These are phyloP conservation scores for Sus cebifrons DNA, from an alignment of 2,797 vertebrate species.

Conservation along the genomic window DNA sequence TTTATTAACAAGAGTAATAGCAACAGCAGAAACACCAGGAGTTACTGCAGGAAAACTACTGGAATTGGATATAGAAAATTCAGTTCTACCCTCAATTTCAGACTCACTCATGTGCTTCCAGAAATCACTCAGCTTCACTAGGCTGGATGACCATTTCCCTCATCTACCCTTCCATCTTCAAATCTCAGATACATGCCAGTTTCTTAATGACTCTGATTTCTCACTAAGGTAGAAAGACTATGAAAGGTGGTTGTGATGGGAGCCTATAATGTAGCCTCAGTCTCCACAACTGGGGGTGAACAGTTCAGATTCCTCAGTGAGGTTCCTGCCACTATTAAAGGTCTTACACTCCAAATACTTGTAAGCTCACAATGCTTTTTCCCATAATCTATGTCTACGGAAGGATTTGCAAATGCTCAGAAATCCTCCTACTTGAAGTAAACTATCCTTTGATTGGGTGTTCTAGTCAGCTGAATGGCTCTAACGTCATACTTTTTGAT, in stretches of 20 bases:
- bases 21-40: background rate
- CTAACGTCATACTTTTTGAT: background rate
- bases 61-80: background rate
- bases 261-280: background rate
- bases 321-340: background rate
- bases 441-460: background rate
- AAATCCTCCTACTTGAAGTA: background rate
- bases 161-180: background rate
- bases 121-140: background rate
- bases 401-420: background rate
- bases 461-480: background rate
- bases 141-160: background rate
- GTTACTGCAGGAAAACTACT: background rate
- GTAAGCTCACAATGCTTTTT: background rate
- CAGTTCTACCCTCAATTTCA: background rate
- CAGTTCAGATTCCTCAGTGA: background rate
- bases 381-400: background rate
- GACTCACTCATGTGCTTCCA: background rate
- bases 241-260: fast-evolving
- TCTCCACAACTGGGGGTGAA: background rate
- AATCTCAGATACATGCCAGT: background rate
- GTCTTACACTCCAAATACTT: background rate
- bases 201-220: background rate
- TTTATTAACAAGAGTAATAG: background rate
- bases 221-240: background rate